Base-by-base conservation (phyloP, 92 coral and sea anemone species). In the Parazoanthus atlanticus region DNA sequence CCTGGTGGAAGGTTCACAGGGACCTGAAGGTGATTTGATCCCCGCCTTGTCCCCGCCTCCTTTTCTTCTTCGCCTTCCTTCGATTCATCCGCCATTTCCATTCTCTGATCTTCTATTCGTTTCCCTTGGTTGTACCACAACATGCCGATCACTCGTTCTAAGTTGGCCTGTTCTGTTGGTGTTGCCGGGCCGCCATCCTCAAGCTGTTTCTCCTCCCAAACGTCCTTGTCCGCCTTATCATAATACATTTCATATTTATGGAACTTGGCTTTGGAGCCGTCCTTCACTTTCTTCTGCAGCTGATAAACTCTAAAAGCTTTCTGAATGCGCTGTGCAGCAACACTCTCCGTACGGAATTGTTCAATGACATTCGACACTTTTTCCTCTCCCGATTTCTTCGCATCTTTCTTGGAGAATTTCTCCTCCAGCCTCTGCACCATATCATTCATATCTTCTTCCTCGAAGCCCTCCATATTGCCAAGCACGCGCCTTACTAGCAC, bases 391-490 rank as follows among this genome's bases (percentile, higher is more conserved):
- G 90, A 78, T 49, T 93, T 89, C 85, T 89, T 6, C 89, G 91
- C 93, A 79, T 91, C 85, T 82, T 89, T 36, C 78, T 89, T 81
- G 28, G 91, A 89, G 92, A 97, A 97, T 29, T 91, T 90, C 38
- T 94, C 98, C 71, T 93, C 93, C 43, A 94, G 86, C 43, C 95
- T 84, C 38, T 89, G 93, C 78, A 94, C 94, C 89, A 96, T 86
- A 46, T 92, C 93, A 3, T 74, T 90, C 93, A 95, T 91, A 13
- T 97, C 97, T 2, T 94, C 96, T 38, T 94, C 94, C 76, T 94
- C 98, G 67, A 94, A 88, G 25, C 95, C 99, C 16, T 97, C 99
- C 89, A 95, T 84, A 7, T 94, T 93, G 6, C 99, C 99, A 32
- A 97, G 96, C 0, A 90, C 95, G 25, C 96, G 92, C 49, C 96